Base-by-base conservation (phyloP, 2,113 vertebrate species). In the Odontesthes bonariensis region DNA sequence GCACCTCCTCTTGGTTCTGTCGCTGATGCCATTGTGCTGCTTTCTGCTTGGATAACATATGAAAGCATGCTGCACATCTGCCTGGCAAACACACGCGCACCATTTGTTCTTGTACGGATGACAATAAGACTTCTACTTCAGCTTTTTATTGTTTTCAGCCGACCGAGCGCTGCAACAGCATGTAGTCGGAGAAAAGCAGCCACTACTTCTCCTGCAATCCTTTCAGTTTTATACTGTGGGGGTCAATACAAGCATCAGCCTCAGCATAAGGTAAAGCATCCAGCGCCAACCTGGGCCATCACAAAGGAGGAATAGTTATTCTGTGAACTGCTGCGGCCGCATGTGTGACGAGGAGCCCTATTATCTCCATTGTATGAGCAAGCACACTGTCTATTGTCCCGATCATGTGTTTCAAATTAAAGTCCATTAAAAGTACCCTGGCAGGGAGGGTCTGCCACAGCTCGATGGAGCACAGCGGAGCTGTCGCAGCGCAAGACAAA, bases 381-480 rank as follows among this genome's bases (percentile, higher is more conserved):
- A 73, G 81, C 56, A 22, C 60, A 40, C 33, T 32, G 75, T 76
- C 77, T 83, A 70, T 78, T 63, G 76, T 82, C 51, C 73, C 46
- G 49, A 71, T 88, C 85, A 58, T 88, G 83, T 86, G 84, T 85
- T 89, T 89, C 74, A 62, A 72, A 86, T 88, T 84, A 85, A 88
- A 86, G 81, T 74, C 77, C 59, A 86, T 87, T 88, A 87, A 86
- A 84, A 57, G 76, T 55, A 49, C 56, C 77, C 66, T 55, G 64
- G 70, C 69, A 70, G 67, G 78, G 75, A 49, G 17, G 77, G 61
- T 58, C 77, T 5, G 27, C 64, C 19, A 61, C 77, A 44, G 70
- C 63, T 74, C n/a, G 22, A 0, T 75, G 80, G 69, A 84, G 82
- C 78, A 4, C 35, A 0, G 77, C 69, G 11, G 61, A 85, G 77